Conservation (phyloP, 2,888 invertebrate genomes). For the Tetragnatha montana region DNA sequence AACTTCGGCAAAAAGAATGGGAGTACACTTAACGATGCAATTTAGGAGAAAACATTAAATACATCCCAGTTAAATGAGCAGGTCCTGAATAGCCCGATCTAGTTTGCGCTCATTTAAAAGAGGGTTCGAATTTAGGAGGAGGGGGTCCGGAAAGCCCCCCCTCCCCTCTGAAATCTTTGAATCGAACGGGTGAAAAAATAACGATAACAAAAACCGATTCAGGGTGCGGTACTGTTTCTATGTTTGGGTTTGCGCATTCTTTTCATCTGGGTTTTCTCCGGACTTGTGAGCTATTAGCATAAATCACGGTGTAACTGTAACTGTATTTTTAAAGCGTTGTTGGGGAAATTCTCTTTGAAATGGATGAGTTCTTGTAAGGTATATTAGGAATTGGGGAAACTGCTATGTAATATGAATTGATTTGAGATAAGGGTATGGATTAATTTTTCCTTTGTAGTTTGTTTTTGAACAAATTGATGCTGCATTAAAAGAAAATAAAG, state of each 20-base stretch:
- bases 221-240: constrained; percentile 4
- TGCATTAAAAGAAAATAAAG: too few relatives aligned
- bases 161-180: not conserved
- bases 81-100: constrained; percentile 7
- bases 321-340: not conserved
- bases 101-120: constrained; percentile 53
- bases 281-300: constrained; percentile 53
- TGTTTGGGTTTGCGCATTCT: constrained; percentile 41
- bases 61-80: constrained; percentile 27
- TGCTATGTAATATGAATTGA: too few relatives aligned
- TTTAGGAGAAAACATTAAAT: constrained; percentile 57
- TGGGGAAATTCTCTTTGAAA: not conserved
- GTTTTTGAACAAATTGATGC: too few relatives aligned
- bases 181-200: constrained; percentile 11
- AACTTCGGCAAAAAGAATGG: constrained; percentile 45
- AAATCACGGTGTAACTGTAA: constrained; percentile 36
- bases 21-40: constrained; percentile 49
- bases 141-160: not conserved
- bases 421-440: too few relatives aligned
- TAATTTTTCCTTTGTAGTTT: too few relatives aligned
- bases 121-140: constrained; percentile 27
- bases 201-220: constrained; percentile 11
- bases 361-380: not conserved
- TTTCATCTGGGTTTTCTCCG: constrained; percentile 33
- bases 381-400: not conserved